Evolutionary conservation across 2,113 vertebrate species (phyloP).

Genomic region (Uropsilus gracilis): DNA sequence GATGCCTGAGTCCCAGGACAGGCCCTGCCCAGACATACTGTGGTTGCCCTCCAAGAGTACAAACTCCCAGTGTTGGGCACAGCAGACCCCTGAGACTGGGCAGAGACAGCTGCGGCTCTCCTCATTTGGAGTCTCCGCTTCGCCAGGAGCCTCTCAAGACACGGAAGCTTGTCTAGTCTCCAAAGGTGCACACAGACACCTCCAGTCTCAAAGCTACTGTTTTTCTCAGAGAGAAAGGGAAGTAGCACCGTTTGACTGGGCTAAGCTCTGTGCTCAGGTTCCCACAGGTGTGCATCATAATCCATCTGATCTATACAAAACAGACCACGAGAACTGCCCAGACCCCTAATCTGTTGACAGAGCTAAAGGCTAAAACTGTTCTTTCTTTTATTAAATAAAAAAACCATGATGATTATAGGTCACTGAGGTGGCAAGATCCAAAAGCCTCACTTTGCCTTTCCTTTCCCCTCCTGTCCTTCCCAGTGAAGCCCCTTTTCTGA

Average conservation of each 20-base stretch:
- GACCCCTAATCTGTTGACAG: background rate
- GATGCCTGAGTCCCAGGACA: too few relatives aligned
- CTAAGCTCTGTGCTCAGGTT: background rate
- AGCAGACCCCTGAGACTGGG: background rate
- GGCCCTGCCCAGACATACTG: too few relatives aligned
- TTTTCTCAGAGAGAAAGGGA: background rate
- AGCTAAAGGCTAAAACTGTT: background rate
- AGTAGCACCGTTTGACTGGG: background rate
- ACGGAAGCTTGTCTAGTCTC: too few relatives aligned
- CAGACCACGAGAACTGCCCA: background rate
- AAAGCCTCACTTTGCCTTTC: too few relatives aligned
- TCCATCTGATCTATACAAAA: background rate
- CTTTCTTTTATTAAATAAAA: background rate
- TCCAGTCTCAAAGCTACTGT: background rate
- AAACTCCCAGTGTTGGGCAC: too few relatives aligned
- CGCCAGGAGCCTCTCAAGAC: accelerated
- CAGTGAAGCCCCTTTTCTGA: background rate
- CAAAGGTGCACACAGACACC: accelerated
- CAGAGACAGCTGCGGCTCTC: background rate
- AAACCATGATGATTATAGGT: background rate
- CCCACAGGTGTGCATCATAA: background rate
- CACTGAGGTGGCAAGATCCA: background rate
- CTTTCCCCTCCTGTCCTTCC: accelerated
- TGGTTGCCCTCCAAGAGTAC: too few relatives aligned
- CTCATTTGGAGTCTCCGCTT: background rate